These are phyloP conservation scores for Centruroides vittatus DNA, from an alignment of 1,140 invertebrate genomes.

Conservation along the genomic window DNA sequence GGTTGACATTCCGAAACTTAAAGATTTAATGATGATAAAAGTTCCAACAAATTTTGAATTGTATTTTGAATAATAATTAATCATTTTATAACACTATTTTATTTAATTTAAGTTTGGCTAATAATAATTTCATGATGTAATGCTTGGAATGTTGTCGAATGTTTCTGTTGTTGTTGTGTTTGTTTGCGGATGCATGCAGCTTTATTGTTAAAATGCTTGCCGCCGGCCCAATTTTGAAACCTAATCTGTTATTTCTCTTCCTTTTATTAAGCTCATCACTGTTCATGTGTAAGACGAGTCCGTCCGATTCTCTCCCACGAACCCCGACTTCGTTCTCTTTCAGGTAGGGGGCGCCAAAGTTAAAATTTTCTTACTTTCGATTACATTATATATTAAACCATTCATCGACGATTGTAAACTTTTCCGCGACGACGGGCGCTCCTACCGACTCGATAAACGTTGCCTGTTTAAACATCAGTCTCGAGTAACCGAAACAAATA, in stretches of 20 bases:
- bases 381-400: neutral
- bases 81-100: no score
- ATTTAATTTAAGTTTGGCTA: no score
- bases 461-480: no score
- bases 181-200: neutral
- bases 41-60: no score
- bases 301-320: constrained; percentile 7
- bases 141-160: neutral
- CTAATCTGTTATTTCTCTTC: neutral
- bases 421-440: no score
- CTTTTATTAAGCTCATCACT: constrained; percentile 4
- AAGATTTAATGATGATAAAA: no score
- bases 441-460: no score
- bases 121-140: neutral
- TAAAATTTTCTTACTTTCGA: neutral
- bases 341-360: constrained; percentile 6
- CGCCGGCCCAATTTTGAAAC: neutral
- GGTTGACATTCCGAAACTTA: no score
- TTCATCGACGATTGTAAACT: no score
- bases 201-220: neutral
- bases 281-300: constrained; percentile 5
- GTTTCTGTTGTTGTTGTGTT: constrained; percentile 4
- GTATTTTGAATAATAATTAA: no score
- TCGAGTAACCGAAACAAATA: no score
- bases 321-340: constrained; percentile 6